Evolutionary conservation across 2,797 vertebrate genomes (phyloP), one percentile per base, ranked within the genome.

Genomic region (Cyclura pinguis): DNA sequence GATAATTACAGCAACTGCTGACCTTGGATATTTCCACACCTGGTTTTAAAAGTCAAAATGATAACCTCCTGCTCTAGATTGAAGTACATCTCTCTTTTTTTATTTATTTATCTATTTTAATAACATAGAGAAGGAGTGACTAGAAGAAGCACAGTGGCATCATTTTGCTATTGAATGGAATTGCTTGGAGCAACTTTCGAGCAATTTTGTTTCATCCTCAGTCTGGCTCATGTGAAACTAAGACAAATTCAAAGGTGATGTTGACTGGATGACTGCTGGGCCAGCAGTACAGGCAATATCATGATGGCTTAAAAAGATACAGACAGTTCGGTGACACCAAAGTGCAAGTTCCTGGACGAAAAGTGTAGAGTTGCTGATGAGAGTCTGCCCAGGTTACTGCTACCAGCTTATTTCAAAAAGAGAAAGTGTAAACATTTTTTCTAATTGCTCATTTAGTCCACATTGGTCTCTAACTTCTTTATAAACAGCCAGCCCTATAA

Each of bases 1-100:
- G 42, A 81, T 88, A 38, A 88, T n/a, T 88, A 73, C 47, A 76
- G 72, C 80, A 73, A 42, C 55, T 83, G 52, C 29, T 88, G 80
- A 18, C 69, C 47, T 55, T 85, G 16, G 50, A 74, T 16, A 57
- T 83, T 59, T n/a, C 29, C 24, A n/a, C 52, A 76, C 18, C 29
- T 83, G 35, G 52, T 74, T 83, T 72, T 18, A 6, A 87, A 88
- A 81, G 47, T 47, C 67, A 88, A 59, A 88, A 74, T 83, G 38
- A 74, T 62, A 59, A 74, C 38, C 64, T 82, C 4, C 52, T 83
- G 69, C 47, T 88, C 64, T 88, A 35, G 32, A 72, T 24, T 81
- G 86, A 81, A 81, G 18, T 47, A 69, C 20, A 27, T 80, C 59
- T 52, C 12, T 27, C 42, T 76, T 86, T 3, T 55, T 32, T 14